These are phyloP conservation scores for Dermolepida albohirtum DNA, from an alignment of 2,888 invertebrate genomes.

Conservation along the genomic window DNA sequence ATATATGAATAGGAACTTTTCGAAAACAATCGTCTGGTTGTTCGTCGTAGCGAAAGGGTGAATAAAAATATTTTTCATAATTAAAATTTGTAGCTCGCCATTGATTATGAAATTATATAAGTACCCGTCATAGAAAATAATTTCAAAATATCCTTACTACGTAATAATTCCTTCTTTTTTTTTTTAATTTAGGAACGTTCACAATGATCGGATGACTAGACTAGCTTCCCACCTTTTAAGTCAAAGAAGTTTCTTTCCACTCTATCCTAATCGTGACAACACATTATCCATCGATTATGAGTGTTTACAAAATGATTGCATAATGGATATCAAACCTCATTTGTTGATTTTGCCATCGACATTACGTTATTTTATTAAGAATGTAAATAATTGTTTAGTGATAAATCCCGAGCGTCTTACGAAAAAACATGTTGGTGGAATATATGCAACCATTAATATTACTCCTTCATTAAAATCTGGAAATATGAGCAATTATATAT, in stretches of 20 bases:
- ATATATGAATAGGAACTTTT: too few relatives aligned
- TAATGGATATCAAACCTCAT: conserved; percentile 81
- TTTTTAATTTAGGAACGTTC: conserved; percentile 40
- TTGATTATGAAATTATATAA: too few relatives aligned
- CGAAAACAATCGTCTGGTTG: too few relatives aligned
- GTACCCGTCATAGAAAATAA: too few relatives aligned
- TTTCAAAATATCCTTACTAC: too few relatives aligned
- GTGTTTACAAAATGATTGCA: conserved; percentile 78
- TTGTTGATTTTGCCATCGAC: conserved; percentile 87
- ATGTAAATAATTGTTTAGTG: conserved; percentile 81
- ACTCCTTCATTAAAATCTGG: conserved; percentile 52
- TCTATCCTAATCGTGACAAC: conserved; percentile 76
- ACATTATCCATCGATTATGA: conserved; percentile 78
- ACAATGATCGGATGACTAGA: conserved; percentile 78
- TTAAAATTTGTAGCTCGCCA: too few relatives aligned
- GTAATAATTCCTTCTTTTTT: conserved; percentile 46
- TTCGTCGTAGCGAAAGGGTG: too few relatives aligned
- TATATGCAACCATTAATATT: conserved; percentile 78
- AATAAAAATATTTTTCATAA: too few relatives aligned
- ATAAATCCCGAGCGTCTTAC: conserved; percentile 88
- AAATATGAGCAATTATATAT: conserved; percentile 55
- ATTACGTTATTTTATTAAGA: conserved; percentile 85
- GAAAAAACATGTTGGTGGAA: conserved; percentile 81
- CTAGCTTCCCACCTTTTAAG: conserved; percentile 79
- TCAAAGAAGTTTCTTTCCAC: conserved; percentile 86